Evolutionary conservation across 2,888 invertebrate genomes (phyloP).

Genomic region (Teleiodes luculella): DNA sequence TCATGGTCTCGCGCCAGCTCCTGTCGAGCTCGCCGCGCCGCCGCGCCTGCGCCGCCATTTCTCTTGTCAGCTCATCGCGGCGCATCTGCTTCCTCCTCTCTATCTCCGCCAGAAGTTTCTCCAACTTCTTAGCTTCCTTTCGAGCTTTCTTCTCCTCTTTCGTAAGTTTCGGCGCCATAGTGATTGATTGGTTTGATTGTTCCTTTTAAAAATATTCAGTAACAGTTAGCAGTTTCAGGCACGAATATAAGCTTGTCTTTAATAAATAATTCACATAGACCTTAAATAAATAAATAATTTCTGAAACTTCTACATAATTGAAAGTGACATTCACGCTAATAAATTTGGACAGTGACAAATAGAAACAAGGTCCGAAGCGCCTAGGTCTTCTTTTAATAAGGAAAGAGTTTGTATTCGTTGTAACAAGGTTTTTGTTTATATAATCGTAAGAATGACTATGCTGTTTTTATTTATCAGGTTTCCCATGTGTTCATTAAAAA

Average conservation of each 20-base stretch:
- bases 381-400: too few relatives aligned
- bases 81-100: conserved; percentile 49
- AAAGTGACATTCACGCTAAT: not conserved
- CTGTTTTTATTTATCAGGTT: too few relatives aligned
- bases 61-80: conserved; percentile 54
- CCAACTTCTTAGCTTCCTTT: conserved; percentile 56
- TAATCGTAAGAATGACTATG: too few relatives aligned
- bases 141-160: conserved; percentile 61
- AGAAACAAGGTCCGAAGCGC: too few relatives aligned
- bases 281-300: not conserved
- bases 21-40: conserved; percentile 52
- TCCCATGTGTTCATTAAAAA: too few relatives aligned
- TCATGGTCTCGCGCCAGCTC: conserved; percentile 58
- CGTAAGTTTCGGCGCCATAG: conserved; percentile 47
- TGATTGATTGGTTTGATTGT: conserved; percentile 20
- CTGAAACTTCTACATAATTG: not conserved
- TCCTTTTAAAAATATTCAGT: not conserved
- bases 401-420: too few relatives aligned
- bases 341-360: not conserved
- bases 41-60: conserved; percentile 49
- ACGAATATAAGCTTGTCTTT: too few relatives aligned
- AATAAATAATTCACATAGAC: not conserved
- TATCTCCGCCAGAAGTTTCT: conserved; percentile 45
- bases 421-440: too few relatives aligned
- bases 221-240: too few relatives aligned